Evolutionary conservation across 2,797 vertebrate species (phyloP).

Genomic region (Sandelia bainsii): DNA sequence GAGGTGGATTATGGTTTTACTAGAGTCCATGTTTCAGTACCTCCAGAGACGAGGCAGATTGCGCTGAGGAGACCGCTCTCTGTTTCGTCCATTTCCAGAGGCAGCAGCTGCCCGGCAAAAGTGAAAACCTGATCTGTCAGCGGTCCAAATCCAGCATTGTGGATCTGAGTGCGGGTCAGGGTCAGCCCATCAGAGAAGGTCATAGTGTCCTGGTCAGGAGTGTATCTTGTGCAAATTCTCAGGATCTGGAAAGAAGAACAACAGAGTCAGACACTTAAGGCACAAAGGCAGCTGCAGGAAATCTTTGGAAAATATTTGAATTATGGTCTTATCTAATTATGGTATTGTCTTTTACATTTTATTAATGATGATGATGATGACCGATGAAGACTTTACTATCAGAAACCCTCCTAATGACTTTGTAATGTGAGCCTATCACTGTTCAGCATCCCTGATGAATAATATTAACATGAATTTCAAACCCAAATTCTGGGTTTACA

Average conservation of each 20-base stretch:
- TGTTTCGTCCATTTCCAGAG: constrained; percentile 96
- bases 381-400: too few relatives aligned
- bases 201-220: constrained; percentile 96
- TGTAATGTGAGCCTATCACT: too few relatives aligned
- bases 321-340: too few relatives aligned
- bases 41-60: constrained; percentile 97
- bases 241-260: constrained; percentile 85
- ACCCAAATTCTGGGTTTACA: too few relatives aligned
- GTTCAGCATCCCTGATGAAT: too few relatives aligned
- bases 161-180: constrained; percentile 96
- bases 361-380: too few relatives aligned
- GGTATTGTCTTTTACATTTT: too few relatives aligned
- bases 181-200: constrained; percentile 97
- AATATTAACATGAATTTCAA: too few relatives aligned
- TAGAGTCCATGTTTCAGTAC: constrained; percentile 74
- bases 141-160: constrained; percentile 95
- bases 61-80: constrained; percentile 97
- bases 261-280: background rate
- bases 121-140: constrained; percentile 96
- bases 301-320: background rate
- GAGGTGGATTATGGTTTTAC: background rate
- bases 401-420: too few relatives aligned
- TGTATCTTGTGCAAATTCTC: constrained; percentile 96
- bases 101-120: constrained; percentile 95
- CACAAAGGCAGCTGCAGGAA: background rate